Percentiles rank a stretch among this genome's conserved stretches.
Evolutionary conservation across 2,888 invertebrate genomes (phyloP).

Genomic region (Rhamnusium bicolor): DNA sequence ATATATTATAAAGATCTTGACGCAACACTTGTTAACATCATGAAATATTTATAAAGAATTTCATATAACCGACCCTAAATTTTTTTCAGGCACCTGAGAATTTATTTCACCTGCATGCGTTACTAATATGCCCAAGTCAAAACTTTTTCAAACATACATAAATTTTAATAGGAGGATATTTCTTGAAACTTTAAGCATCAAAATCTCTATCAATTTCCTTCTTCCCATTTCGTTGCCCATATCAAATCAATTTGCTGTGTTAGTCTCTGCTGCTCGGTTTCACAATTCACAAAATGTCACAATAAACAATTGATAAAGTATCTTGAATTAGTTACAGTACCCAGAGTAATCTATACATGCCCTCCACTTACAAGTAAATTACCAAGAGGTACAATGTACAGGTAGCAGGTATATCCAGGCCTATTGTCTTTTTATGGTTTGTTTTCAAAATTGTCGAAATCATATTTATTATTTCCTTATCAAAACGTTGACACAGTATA

Average conservation of each 20-base stretch:
- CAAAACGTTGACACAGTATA: neutral
- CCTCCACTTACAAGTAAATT: conserved; percentile 1
- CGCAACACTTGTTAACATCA: neutral
- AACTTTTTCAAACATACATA: neutral
- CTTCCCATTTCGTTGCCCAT: neutral
- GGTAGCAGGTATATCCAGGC: neutral
- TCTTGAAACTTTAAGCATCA: neutral
- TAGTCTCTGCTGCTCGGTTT: neutral
- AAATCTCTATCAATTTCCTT: conserved; percentile 4
- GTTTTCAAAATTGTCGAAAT: neutral
- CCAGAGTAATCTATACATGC: neutral
- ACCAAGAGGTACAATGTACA: neutral
- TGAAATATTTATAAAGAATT: neutral
- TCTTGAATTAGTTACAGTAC: conserved; percentile 22
- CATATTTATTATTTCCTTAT: neutral
- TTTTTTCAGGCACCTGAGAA: neutral
- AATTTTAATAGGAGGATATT: neutral
- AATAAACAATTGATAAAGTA: conserved; percentile 27
- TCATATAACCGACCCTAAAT: neutral
- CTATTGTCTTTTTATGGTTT: neutral
- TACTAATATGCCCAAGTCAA: neutral
- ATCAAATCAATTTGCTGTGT: conserved; percentile 23
- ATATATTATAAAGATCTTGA: too few species aligned
- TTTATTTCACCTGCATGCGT: neutral
- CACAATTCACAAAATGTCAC: conserved; percentile 19